These are phyloP conservation scores for Streptopelia turtur DNA, from an alignment of 2,797 vertebrate genomes.

Conservation along the genomic window DNA sequence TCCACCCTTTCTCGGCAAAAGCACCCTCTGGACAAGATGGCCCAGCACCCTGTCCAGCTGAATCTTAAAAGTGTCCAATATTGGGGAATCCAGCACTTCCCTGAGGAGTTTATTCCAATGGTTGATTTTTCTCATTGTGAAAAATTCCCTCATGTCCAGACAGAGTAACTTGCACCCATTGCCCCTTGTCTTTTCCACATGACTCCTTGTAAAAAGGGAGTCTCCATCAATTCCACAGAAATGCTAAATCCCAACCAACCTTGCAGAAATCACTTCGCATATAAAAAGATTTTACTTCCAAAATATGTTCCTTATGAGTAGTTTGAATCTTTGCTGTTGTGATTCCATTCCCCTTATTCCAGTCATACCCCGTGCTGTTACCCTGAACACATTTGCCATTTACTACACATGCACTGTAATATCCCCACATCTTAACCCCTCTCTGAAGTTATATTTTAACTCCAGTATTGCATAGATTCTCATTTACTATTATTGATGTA, in stretches of 20 bases:
- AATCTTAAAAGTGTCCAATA: too few species aligned
- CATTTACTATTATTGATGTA: neutral
- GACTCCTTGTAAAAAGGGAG: too few species aligned
- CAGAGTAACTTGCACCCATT: too few species aligned
- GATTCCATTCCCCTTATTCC: neutral
- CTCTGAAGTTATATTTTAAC: neutral
- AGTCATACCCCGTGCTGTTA: fast-evolving
- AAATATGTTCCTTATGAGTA: neutral
- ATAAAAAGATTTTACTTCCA: neutral
- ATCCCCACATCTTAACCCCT: neutral
- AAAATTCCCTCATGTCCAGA: too few species aligned
- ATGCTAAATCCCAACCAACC: neutral
- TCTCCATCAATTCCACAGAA: neutral
- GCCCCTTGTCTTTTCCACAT: too few species aligned
- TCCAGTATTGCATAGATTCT: neutral
- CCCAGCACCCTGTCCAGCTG: too few species aligned
- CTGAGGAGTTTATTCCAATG: too few species aligned
- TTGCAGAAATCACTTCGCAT: neutral
- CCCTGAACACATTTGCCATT: neutral
- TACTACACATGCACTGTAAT: neutral
- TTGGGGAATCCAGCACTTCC: too few species aligned
- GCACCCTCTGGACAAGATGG: too few species aligned
- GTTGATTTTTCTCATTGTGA: too few species aligned
- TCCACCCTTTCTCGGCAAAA: too few species aligned
- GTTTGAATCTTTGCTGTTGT: neutral